Evolutionary conservation across 1,140 invertebrate species (phyloP), one percentile per base, ranked within the genome.

Genomic region (Drosophila bipectinata): DNA sequence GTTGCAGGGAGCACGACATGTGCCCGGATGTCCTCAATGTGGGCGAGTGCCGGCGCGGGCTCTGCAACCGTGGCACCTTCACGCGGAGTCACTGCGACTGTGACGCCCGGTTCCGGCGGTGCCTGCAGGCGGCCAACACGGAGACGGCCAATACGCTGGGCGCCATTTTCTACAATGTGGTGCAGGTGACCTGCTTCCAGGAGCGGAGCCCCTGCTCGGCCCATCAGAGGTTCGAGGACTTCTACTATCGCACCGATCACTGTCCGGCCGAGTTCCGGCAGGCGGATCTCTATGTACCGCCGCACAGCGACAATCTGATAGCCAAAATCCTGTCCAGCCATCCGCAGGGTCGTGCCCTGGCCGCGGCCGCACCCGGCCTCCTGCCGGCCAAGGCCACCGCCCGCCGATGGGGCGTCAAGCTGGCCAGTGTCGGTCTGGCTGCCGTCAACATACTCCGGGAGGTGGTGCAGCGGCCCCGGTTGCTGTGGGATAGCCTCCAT

Each of bases 1-100:
- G 96, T 72, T 97, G 96, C 82, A 93, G 96, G 15, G 94, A 95
- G 61, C 96, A 97, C 82, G 96, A 97, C 91, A 93, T 94, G 74
- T 97, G 96, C 69, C 94, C 94, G 1, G 92, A 93, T 56, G 93
- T 93, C 8, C 92, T 96, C 32, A 84, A 79, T n/a, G 92, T 93
- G 2, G 93, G 94, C 8, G 91, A 94, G 56, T 95, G 95, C 68
- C 93, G 93, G 39, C 92, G 94, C 48, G 94, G 95, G 0, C 93
- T 96, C 26, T 95, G 95, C 84, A 96, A 96, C 74, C 93, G 93
- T 28, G 95, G 95, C 1, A 93, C 94, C 2, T 95, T 94, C 77
- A 95, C 95, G 3, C 93, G 95, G 26, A 95, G 95, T 0, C 94
- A 96, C 75, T 96, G 95, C 76, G 94, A 95, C 66, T 96, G 95